These are phyloP conservation scores for Marisa cornuarietis DNA, from an alignment of 1,140 invertebrate species.

Conservation along the genomic window DNA sequence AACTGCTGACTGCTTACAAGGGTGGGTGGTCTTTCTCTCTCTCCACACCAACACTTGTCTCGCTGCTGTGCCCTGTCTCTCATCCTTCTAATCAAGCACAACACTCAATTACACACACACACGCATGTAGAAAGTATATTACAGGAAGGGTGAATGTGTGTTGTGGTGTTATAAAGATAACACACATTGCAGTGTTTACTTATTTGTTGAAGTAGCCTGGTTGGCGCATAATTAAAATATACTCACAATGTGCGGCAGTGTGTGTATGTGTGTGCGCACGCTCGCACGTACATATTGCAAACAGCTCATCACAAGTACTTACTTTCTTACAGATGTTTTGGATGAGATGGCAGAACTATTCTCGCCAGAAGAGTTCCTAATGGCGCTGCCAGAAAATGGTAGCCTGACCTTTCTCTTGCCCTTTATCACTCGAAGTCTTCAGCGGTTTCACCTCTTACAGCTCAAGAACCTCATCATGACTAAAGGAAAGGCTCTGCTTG, in stretches of 20 bases:
- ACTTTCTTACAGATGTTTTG: slow-evolving; percentile 29
- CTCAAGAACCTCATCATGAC: slow-evolving; percentile 29
- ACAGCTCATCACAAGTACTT: no score
- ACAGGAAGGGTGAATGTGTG: no score
- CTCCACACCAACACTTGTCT: not conserved
- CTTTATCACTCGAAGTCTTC: slow-evolving; percentile 31
- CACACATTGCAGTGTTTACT: no score
- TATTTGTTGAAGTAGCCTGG: no score
- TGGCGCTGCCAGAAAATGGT: slow-evolving; percentile 36
- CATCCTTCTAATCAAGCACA: not conserved
- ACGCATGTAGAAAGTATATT: no score
- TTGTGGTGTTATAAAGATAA: no score
- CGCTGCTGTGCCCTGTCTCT: slow-evolving; percentile 5
- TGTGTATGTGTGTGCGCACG: no score
- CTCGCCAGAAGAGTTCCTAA: slow-evolving; percentile 30
- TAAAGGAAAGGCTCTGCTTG: slow-evolving; percentile 29
- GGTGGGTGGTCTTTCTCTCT: slow-evolving; percentile 3
- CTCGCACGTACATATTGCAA: no score
- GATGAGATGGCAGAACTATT: slow-evolving; percentile 32
- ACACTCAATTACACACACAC: no score
- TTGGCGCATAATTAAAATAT: no score
- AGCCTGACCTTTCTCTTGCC: slow-evolving; percentile 40
- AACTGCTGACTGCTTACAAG: slow-evolving; percentile 5
- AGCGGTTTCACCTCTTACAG: slow-evolving; percentile 19
- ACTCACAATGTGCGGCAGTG: no score